These are phyloP conservation scores for Zoanthus solanderi DNA, from an alignment of 92 coral and sea anemone species.

Conservation along the genomic window DNA sequence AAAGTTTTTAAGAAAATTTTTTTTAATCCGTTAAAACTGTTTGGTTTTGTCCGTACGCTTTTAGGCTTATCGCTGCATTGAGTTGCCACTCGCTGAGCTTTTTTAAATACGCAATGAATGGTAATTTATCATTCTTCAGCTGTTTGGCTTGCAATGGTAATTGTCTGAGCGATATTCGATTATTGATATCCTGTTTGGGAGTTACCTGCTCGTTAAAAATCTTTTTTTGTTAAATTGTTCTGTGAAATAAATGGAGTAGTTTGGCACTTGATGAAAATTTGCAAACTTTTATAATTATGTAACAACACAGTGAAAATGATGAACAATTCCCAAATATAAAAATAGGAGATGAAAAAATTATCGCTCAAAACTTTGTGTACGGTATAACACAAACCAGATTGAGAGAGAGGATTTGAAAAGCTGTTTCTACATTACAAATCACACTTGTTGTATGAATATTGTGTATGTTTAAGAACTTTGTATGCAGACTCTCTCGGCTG, in stretches of 20 bases:
- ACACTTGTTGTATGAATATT: not conserved
- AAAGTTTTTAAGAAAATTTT: not conserved
- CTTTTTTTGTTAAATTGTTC: conserved; percentile 18
- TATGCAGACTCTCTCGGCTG: not conserved
- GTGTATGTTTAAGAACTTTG: conserved; percentile 1
- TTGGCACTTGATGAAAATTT: not conserved
- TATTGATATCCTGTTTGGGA: conserved; percentile 15
- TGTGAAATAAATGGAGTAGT: not conserved
- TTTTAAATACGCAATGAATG: conserved; percentile 4
- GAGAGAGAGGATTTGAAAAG: no score
- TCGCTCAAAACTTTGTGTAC: not conserved
- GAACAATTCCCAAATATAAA: not conserved
- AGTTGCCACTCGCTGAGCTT: not conserved
- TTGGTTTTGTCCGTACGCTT: not conserved
- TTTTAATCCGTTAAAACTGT: no score
- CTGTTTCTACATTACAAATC: not conserved
- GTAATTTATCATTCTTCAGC: conserved; percentile 13
- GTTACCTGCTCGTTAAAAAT: conserved; percentile 1
- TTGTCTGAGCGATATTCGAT: conserved; percentile 1
- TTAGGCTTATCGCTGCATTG: not conserved
- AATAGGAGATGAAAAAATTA: not conserved
- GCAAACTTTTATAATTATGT: not conserved
- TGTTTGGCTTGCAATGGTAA: conserved; percentile 4
- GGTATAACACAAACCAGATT: not conserved
- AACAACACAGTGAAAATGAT: conserved; percentile 61